phyloP scores from a whole-genome alignment of 2,113 vertebrate genomes.

The Anseranas semipalmata region DNA sequence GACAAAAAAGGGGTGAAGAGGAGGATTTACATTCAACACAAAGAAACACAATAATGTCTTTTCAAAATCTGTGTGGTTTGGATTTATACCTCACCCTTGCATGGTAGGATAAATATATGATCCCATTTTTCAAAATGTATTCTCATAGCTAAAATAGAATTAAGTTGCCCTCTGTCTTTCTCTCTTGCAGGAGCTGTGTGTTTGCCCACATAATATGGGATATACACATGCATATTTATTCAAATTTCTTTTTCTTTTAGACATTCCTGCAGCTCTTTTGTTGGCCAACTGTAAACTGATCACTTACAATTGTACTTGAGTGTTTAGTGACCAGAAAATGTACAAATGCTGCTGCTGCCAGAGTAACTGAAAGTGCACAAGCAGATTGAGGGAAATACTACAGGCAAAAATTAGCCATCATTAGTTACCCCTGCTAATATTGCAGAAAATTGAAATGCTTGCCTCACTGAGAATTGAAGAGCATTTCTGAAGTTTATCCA shows the following conservation, averaged over 20 bases:
- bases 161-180: conserved; percentile 23
- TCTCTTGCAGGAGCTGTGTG: not conserved
- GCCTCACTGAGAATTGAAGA: conserved; percentile 83
- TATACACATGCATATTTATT: conserved; percentile 48
- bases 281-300: conserved; percentile 79
- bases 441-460: conserved; percentile 83
- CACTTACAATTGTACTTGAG: conserved; percentile 80
- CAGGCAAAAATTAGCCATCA: conserved; percentile 84
- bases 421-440: conserved; percentile 83
- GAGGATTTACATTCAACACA: not conserved
- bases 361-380: conserved; percentile 77
- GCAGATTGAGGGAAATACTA: conserved; percentile 83
- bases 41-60: not conserved
- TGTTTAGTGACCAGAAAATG: conserved; percentile 90
- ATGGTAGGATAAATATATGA: not conserved
- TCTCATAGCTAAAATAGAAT: not conserved
- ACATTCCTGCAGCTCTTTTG: conserved; percentile 73
- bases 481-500: conserved; percentile 78
- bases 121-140: conserved; percentile 22
- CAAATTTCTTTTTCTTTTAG: conserved; percentile 61
- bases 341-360: conserved; percentile 80
- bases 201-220: not conserved
- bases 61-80: conserved; percentile 1
- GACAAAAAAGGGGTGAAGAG: not conserved
- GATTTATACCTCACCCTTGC: not conserved